Evolutionary conservation across 1,140 invertebrate genomes (phyloP).

Genomic region (Chlorops oryzae): DNA sequence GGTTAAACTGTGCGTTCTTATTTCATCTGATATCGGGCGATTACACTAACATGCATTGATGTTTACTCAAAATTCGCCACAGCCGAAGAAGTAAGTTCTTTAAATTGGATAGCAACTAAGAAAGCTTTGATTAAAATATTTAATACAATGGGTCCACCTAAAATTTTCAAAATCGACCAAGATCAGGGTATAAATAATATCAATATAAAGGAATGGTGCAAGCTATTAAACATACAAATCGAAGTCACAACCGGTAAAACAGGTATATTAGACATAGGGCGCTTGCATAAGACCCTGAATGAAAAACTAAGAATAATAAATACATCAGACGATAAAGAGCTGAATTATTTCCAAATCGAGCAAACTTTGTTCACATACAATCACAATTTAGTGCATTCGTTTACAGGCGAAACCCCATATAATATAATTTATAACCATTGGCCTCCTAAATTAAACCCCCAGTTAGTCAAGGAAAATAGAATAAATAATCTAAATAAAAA

Average conservation of each 20-base stretch:
- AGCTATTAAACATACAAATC: no score
- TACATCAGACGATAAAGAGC: neutral
- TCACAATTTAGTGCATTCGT: constrained; percentile 1
- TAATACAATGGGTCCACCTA: no score
- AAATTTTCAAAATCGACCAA: no score
- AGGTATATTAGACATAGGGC: constrained; percentile 7
- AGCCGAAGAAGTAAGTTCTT: no score
- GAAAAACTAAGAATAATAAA: constrained; percentile 12
- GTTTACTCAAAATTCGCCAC: no score
- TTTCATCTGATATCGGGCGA: no score
- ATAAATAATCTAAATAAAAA: constrained; percentile 6
- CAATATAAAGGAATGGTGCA: no score
- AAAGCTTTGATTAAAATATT: no score
- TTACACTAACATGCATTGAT: no score
- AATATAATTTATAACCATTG: constrained; percentile 6
- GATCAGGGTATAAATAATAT: no score
- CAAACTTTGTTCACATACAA: constrained; percentile 3
- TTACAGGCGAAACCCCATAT: neutral
- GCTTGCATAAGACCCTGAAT: constrained; percentile 10
- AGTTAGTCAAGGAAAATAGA: constrained; percentile 2
- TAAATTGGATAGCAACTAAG: no score
- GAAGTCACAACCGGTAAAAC: constrained; percentile 8
- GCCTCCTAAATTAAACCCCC: neutral
- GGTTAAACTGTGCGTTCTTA: no score
- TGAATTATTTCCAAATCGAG: constrained; percentile 1